Conservation (phyloP, 2,888 invertebrate species). For the Lydus trimaculatus region DNA sequence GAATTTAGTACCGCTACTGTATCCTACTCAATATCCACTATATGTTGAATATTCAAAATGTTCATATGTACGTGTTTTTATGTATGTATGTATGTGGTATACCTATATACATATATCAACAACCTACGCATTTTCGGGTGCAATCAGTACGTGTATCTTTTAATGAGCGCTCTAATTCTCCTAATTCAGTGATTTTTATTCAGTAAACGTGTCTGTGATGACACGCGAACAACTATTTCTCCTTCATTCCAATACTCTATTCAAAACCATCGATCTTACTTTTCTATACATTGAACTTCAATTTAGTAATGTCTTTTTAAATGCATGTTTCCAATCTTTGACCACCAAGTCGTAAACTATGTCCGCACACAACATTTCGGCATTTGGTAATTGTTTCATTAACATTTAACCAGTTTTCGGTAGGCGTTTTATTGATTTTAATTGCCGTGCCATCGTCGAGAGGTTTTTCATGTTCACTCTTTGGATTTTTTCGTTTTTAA, state of each 20-base stretch:
- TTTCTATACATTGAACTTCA: conserved; percentile 52
- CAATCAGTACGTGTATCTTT: conserved; percentile 56
- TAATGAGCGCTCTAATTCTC: conserved; percentile 59
- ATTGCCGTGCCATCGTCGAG: conserved; percentile 23
- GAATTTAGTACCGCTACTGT: neutral
- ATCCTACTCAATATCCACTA: neutral
- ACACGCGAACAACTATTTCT: conserved; percentile 48
- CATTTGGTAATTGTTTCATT: conserved; percentile 57
- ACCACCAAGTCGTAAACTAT: conserved; percentile 47
- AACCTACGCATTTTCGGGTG: conserved; percentile 35
- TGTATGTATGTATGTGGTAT: neutral
- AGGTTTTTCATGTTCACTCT: conserved; percentile 14
- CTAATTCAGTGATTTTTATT: conserved; percentile 58
- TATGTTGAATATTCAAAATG: conserved; percentile 2
- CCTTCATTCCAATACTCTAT: conserved; percentile 31
- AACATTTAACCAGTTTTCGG: conserved; percentile 56
- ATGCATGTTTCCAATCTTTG: conserved; percentile 42
- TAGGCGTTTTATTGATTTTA: conserved; percentile 49
- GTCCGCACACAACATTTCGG: conserved; percentile 46
- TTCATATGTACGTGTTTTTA: neutral
- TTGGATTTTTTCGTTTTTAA: neutral
- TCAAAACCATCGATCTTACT: conserved; percentile 39
- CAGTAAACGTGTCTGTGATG: conserved; percentile 36
- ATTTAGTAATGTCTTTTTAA: conserved; percentile 50
- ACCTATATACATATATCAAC: neutral